Base-by-base conservation (phyloP, 1,140 invertebrate species). In the Drosophila lacertosa region DNA sequence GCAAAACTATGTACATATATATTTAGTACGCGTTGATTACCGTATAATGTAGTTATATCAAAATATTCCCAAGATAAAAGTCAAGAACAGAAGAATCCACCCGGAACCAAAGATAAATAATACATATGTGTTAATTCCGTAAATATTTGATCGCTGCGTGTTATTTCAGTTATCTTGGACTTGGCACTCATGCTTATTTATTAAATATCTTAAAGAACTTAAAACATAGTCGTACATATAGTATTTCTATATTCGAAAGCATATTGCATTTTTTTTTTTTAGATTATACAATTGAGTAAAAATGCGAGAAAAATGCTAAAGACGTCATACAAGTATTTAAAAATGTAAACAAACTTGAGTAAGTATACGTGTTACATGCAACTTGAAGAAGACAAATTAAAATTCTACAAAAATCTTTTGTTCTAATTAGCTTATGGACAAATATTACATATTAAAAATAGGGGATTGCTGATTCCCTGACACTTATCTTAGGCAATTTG, bases 111-210 rank as follows among this genome's bases (percentile, higher is more conserved):
- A 6, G 4, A 6, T 26, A 26, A 6, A 29, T 2, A 29, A 29
- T 7, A 29, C 26, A 7, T 7, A 1, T 5, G 0, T 29, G 6
- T 29, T 7, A 5, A 29, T 39, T 39, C 15, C 13, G 15, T 50
- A 39, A 18, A 33, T 47, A 33, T 37, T 53, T 47, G 22, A 9
- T 39, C 40, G 51, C 13, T 55, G 51, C 51, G 37, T 65, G 51
- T 39, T 65, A n/a, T 37, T 53, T 47, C 29, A 44, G 29, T 62
- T 54, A 32, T 37, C 6, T 55, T 55, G 16, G 67, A 70, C 44
- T 70, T 70, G 67, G 67, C 67, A 70, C 67, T 65, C 35, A 64
- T 70, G 60, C 67, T 70, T 51, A 48, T 65, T 70, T 65, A 65
- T 70, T 70, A 13, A 35, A 58, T 58, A 64, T 64, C 33, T 69